phyloP scores from a whole-genome alignment of 2,888 invertebrate genomes.

The Perizoma affinitatum region DNA sequence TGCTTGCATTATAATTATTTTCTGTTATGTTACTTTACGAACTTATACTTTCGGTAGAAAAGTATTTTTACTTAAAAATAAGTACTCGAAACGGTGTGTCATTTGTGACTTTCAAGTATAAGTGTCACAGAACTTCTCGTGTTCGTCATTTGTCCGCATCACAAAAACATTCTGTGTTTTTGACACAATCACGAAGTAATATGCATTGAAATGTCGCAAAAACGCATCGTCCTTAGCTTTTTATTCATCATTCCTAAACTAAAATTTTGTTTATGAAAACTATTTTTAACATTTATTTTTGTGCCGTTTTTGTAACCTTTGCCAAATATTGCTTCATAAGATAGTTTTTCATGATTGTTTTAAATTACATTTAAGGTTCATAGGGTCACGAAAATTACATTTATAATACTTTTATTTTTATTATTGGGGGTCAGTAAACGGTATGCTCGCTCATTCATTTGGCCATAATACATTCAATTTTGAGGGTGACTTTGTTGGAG shows the following conservation, averaged over 20 bases:
- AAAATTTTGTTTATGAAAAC: constrained; percentile 34
- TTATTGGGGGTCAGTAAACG: constrained; percentile 18
- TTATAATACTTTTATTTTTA: background rate
- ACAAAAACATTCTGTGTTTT: too few species aligned
- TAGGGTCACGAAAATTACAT: constrained; percentile 34
- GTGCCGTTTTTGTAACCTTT: constrained; percentile 48
- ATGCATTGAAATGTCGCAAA: too few species aligned
- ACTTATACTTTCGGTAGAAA: constrained; percentile 15
- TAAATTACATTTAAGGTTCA: constrained; percentile 36
- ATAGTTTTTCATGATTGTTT: constrained; percentile 40
- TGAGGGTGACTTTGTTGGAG: too few species aligned
- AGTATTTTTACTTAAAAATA: constrained; percentile 24
- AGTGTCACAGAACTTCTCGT: too few species aligned
- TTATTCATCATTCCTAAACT: constrained; percentile 43
- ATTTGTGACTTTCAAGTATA: too few species aligned
- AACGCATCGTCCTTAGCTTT: constrained; percentile 16
- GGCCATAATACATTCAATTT: background rate
- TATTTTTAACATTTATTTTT: constrained; percentile 41
- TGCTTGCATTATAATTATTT: too few species aligned
- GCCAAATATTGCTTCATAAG: constrained; percentile 57
- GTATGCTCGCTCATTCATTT: background rate
- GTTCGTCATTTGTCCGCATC: too few species aligned
- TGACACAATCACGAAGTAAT: too few species aligned
- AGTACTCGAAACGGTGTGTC: constrained; percentile 4
- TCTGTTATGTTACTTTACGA: constrained; percentile 14